Base-by-base conservation (phyloP, 2,113 vertebrate genomes). In the Scytalopus superciliaris region DNA sequence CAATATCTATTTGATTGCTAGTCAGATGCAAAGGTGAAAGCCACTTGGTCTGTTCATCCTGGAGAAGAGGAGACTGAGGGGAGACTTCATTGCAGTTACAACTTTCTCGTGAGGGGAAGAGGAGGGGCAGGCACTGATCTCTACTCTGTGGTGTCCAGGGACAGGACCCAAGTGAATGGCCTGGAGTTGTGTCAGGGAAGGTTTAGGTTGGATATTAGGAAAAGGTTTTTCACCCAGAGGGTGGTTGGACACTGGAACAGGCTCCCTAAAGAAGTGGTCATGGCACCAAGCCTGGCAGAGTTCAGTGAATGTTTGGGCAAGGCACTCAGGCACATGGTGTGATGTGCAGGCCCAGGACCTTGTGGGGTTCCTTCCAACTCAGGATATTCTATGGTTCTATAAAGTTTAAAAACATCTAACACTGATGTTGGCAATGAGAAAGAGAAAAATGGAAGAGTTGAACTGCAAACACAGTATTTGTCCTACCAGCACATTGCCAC, bases 261-360 rank as follows among this genome's bases (percentile, higher is more conserved):
- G 28, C 19, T 75, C 5, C 16, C 39, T 39, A 40, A 28, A 24
- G 39, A 45, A 40, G 24, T 2, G 9, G 11, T 15, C 52, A 60
- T 15, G 6, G n/a, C 30, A 40, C 17, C 10, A 39, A 66, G 0
- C 9, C 14, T 69, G 40, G 7, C 21, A 55, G 39, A 30, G 39
- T 0, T 53, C 45, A 53, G 39, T 8, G 33, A 75, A 5, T 0
- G 1, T 39, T 68, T 31, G 62, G 14, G 40, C 8, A 49, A 1
- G 3, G 7, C 14, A 8, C n/a, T 53, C 9, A 31, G 27, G 37
- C 4, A 2, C 30, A 5, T 4, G 33, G 33, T 52, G 37, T 21
- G 28, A 19, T 24, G 52, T 18, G 7, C 5, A 12, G 10, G 4
- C 15, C 10, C 52, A 52, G 62, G 62, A 59, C 10, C 30, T 76